Evolutionary conservation across 2,888 invertebrate genomes (phyloP), one percentile per base, ranked within the genome.

Genomic region (Eledona agricola): DNA sequence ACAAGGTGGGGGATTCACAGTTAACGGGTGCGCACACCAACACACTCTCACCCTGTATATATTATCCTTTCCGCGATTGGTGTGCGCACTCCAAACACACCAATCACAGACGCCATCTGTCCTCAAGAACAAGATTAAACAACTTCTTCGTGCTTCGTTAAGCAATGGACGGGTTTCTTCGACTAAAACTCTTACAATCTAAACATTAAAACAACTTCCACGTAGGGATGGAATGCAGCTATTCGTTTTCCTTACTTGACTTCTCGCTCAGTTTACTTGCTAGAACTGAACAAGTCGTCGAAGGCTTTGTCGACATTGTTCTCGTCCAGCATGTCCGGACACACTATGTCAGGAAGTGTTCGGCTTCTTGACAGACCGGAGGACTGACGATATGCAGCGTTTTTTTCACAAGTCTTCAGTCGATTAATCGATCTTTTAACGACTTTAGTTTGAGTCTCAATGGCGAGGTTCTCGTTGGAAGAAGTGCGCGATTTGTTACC

Each of bases 281-380:
- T 70, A 26, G 73, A 66, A 51, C 70, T 71, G 81, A 93, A 90
- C 67, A 93, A 83, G 77, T 88, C 87, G 75, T 93, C 93, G 80
- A 93, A 93, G 63, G 90, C 90, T 79, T 87, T 87, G 74, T 93
- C 93, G 55, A 92, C 89, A 78, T 92, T 90, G 77, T 81, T 85
- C 76, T 89, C 90, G 76, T 89, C 90, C 72, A 83, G 78, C 71
- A 82, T 77, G 74, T 85, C 83, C 42, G 86, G 79, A 68, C 78
- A 79, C n/a, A 79, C 78, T 59, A 89, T 83, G 58, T 88, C 84
- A 3, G 89, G 89, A 83, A 90, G 83, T 20, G 90, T 90, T 69
- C 86, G 84, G 75, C 89, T 90, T 66, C 89, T 83, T 54, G 84
- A 81, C 65, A 90, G 75, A 45, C 83, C 81, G 62, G 60, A 53